Evolutionary conservation across 2,113 vertebrate species (phyloP).

Genomic region (Caranx ignobilis): DNA sequence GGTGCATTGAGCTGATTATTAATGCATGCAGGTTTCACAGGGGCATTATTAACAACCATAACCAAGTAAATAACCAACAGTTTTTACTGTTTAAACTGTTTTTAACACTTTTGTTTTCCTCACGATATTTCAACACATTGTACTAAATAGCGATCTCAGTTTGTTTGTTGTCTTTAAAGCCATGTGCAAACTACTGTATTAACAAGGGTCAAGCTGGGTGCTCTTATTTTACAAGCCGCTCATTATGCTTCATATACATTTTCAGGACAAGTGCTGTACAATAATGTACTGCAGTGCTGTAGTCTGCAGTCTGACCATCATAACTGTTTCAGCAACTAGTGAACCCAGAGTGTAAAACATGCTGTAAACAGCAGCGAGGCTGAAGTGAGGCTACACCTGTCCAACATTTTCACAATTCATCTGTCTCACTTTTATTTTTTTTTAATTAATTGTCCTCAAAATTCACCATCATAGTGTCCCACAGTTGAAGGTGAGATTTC

Average conservation of each 20-base stretch:
- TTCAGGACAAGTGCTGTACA: background rate
- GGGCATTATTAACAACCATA: conserved; percentile 33
- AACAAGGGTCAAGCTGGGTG: background rate
- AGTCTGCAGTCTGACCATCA: background rate
- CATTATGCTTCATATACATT: background rate
- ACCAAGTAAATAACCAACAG: conserved; percentile 1
- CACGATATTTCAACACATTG: conserved; percentile 20
- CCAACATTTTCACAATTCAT: background rate
- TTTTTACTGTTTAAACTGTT: conserved; percentile 1
- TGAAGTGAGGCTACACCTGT: background rate
- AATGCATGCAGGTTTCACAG: conserved; percentile 55
- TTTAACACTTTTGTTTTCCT: conserved; percentile 28
- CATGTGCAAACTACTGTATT: conserved; percentile 15
- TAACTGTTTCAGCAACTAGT: background rate
- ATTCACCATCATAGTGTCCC: background rate
- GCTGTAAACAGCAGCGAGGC: background rate
- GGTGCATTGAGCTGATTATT: conserved; percentile 45
- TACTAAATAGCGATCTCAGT: conserved; percentile 15
- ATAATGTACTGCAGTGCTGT: background rate
- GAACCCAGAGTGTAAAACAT: background rate
- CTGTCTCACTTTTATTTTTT: background rate
- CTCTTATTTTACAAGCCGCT: conserved; percentile 3
- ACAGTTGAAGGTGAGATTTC: background rate
- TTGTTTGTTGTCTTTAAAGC: conserved; percentile 19
- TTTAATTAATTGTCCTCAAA: background rate